A percentile compares a stretch with the other conserved stretches of the same genome.
Evolutionary conservation across 2,888 invertebrate species (phyloP).

Genomic region (Margaritifera margaritifera): DNA sequence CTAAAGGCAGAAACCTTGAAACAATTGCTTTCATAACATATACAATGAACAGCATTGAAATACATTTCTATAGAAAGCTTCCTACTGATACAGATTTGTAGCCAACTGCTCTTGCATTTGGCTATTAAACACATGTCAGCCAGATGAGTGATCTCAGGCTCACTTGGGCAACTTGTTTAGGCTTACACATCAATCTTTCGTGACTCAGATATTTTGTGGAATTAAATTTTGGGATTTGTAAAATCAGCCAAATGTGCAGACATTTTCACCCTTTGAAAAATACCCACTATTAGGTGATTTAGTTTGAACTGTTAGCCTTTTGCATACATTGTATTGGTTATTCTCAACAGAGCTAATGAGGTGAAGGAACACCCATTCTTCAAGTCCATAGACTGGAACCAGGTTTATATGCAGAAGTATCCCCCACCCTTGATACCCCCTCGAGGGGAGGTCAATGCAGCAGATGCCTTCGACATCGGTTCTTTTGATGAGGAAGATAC

Average conservation of each 20-base stretch:
- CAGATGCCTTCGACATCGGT: constrained; percentile 99
- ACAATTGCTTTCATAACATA: background rate
- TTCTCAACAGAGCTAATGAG: constrained; percentile 86
- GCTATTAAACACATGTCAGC: no score
- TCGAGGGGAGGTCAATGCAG: constrained; percentile 98
- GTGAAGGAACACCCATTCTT: constrained; percentile 99
- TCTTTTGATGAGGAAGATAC: constrained; percentile 99
- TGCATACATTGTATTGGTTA: background rate
- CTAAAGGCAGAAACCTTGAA: background rate
- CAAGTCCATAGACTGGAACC: constrained; percentile 98
- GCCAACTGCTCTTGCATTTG: no score
- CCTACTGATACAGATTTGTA: no score
- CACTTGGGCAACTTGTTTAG: no score
- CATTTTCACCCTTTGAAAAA: no score
- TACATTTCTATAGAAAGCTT: background rate
- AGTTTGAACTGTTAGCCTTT: background rate
- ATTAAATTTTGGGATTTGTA: no score
- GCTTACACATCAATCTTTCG: no score
- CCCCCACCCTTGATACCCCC: constrained; percentile 98
- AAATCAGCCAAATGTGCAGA: no score
- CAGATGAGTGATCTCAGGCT: no score
- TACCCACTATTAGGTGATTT: no score
- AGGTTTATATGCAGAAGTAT: constrained; percentile 98
- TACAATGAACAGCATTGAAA: background rate
- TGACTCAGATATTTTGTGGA: no score